Evolutionary conservation across 2,113 vertebrate genomes (phyloP), one percentile per base, ranked within the genome.

Genomic region (Bos javanicus): DNA sequence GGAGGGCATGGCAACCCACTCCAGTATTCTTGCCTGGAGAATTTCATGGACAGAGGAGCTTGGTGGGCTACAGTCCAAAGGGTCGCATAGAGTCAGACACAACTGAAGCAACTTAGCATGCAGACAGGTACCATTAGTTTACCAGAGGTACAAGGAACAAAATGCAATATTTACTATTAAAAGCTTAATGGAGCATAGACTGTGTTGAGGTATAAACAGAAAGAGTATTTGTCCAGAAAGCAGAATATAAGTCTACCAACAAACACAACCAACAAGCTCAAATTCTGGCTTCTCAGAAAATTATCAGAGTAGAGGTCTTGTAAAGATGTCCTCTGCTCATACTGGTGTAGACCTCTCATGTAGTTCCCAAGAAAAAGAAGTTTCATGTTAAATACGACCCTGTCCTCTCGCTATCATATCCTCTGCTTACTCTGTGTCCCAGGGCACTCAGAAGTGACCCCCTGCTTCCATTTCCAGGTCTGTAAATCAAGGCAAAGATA

Each of bases 101-200:
- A 0, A 71, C n/a, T 36, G n/a, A 36, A 36, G 64, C 64, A 67
- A 36, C 17, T 67, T 21, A 36, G n/a, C 64, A 67, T 21, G 16
- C n/a, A 67, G 64, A n/a, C 19, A 21, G 36, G 64, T 54, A 67
- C 67, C 30, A 60, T 50, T 17, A 74, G 82, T 90, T 98, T 92
- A 67, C 56, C 46, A 33, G 56, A 71, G 28, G 15, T 17, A 91
- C 46, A 97, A 89, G 36, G 43, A 95, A 89, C 23, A 91, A 96
- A 97, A 85, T 52, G n/a, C 50, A 87, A 43, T 88, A 92, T 88
- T n/a, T 96, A 92, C 82, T 91, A 97, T 96, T 83, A 88, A 92
- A 93, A 21, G 56, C 14, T 57, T 62, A 95, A 36, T n/a, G 21
- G 25, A 97, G 21, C 26, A 81, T 7, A 88, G 76, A 89, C 21